Evolutionary conservation across 2,113 vertebrate genomes (phyloP), one percentile per base, ranked within the genome.

Genomic region (Trichomycterus rosablanca): DNA sequence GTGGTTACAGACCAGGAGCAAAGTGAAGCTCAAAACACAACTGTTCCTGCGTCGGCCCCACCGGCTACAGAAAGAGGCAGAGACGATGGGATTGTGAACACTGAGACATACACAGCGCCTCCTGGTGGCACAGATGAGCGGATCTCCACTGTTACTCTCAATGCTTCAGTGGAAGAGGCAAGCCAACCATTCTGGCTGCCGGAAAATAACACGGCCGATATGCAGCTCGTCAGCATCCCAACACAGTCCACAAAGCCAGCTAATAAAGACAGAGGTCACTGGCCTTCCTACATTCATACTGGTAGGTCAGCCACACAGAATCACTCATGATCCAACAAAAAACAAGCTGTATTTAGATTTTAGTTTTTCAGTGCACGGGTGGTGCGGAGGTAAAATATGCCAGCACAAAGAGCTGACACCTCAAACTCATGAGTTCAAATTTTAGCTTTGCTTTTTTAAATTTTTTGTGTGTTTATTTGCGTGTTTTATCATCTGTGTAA

Each of bases 241-340:
- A 85, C 86, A 0, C 63, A 76, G 26, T 68, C 77, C 39, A 76
- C 76, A 30, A 83, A 81, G 70, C 67, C 63, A 18, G 59, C 40
- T 46, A 45, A 56, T 18, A 73, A 78, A 1, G 78, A 76, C 4
- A 80, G 67, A 23, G 76, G 24, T 10, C 32, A 50, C 68, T 94
- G 80, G 83, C 94, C 95, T 56, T 92, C 95, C 88, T 91, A 88
- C 37, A 86, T 97, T 66, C 87, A 93, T 59, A 91, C 90, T 74
- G 93, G 96, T 98, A 78, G 90, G 92, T 59, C 43, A 68, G 23
- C 46, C 40, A 9, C 10, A 34, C 6, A 34, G 26, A 9, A 50
- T 19, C n/a, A n/a, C 28, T 68, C 14, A n/a, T 40, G 6, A 1
- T 52, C 20, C 24, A 23, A 1, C 23, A 9, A 23, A 28, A 34